A percentile compares a stretch with the other conserved stretches of the same genome.
phyloP scores from a whole-genome alignment of 2,888 invertebrate species.

The Anorthoa munda region DNA sequence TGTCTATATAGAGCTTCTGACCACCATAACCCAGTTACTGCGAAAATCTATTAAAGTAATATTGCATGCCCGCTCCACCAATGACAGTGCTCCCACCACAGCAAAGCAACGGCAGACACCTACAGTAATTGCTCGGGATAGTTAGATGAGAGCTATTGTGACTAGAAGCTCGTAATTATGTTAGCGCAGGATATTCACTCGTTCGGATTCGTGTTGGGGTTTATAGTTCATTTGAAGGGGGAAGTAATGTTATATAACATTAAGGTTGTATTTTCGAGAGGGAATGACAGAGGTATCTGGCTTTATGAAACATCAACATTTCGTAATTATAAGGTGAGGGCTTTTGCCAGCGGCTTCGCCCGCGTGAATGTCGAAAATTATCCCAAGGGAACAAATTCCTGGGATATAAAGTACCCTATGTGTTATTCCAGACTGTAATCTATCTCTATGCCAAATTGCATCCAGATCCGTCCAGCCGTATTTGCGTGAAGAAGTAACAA shows the following conservation, averaged over 20 bases:
- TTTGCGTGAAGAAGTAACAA: no score
- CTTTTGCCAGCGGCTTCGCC: no score
- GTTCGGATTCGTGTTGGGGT: slow-evolving; percentile 29
- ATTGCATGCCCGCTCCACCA: slow-evolving; percentile 31
- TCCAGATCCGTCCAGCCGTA: no score
- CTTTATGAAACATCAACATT: background rate
- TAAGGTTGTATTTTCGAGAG: background rate
- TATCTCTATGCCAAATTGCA: no score
- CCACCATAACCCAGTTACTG: background rate
- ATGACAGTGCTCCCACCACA: slow-evolving; percentile 6
- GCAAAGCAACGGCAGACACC: slow-evolving; percentile 59
- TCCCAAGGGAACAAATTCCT: no score
- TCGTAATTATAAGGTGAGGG: background rate
- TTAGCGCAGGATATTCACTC: slow-evolving; percentile 53
- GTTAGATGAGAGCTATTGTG: slow-evolving; percentile 68
- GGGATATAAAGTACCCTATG: no score
- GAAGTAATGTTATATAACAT: slow-evolving; percentile 2
- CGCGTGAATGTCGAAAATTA: no score
- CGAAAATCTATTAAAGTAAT: background rate
- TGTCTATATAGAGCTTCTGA: background rate
- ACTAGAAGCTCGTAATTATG: slow-evolving; percentile 64
- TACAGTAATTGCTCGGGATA: slow-evolving; percentile 67
- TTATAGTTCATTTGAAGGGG: slow-evolving; percentile 12
- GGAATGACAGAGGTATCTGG: background rate
- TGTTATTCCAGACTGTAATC: no score